Evolutionary conservation across 2,888 invertebrate genomes (phyloP).

Genomic region (Vanessa cardui): DNA sequence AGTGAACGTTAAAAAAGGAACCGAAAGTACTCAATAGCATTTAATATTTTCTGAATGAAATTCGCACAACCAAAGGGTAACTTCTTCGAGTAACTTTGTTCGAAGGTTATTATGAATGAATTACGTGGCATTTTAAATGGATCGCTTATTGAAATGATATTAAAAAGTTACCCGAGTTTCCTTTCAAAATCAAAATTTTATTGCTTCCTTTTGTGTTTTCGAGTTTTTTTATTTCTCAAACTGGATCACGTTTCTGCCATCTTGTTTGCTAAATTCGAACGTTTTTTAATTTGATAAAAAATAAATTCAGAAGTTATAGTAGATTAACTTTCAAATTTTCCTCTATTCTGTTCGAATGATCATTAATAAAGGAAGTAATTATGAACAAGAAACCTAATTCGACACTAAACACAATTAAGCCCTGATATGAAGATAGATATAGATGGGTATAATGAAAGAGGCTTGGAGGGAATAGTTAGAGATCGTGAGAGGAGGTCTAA

Average conservation of each 20-base stretch:
- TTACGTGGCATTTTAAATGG: conserved; percentile 30
- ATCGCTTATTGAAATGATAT: conserved; percentile 24
- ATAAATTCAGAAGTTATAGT: background rate
- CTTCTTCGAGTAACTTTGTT: conserved; percentile 27
- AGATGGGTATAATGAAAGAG: conserved; percentile 51
- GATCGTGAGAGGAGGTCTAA: conserved; percentile 59
- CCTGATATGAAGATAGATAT: conserved; percentile 23
- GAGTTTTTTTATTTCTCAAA: background rate
- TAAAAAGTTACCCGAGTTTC: conserved; percentile 17
- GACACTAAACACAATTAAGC: conserved; percentile 36
- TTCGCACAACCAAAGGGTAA: conserved; percentile 27
- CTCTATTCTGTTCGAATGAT: background rate
- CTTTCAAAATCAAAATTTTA: conserved; percentile 13
- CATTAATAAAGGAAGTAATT: background rate
- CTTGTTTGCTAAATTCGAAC: background rate
- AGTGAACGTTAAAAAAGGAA: conserved; percentile 7
- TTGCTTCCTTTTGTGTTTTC: conserved; percentile 7
- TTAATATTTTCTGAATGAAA: conserved; percentile 32
- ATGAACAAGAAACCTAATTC: conserved; percentile 13
- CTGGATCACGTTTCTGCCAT: background rate
- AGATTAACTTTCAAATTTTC: background rate
- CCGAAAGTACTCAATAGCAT: conserved; percentile 23
- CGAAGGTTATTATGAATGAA: conserved; percentile 29
- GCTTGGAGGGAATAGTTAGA: conserved; percentile 48
- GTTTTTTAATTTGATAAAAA: background rate